Conservation (phyloP, 2,797 vertebrate genomes). For the Enteromius paludinosus region DNA sequence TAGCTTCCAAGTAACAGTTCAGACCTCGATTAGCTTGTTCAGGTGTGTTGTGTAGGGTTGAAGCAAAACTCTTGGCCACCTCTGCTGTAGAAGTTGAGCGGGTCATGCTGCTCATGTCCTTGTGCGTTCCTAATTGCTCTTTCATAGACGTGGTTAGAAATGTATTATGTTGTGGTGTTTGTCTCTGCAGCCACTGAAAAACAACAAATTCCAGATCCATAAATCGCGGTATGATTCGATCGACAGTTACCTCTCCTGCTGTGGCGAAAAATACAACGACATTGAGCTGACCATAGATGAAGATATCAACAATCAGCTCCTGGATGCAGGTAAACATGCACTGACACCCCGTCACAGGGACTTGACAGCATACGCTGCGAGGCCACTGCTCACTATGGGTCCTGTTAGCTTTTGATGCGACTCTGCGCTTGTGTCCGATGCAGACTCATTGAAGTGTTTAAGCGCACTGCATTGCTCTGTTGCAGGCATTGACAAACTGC, state of each 20-base stretch:
- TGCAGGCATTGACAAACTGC: conserved; percentile 93
- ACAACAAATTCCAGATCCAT: conserved; percentile 92
- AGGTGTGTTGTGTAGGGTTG: no score
- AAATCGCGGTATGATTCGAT: conserved; percentile 99
- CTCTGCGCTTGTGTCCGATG: neutral
- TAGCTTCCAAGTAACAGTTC: no score
- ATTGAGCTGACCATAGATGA: conserved; percentile 94
- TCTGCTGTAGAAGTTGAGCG: neutral
- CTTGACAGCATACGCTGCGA: neutral
- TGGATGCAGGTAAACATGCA: conserved; percentile 83
- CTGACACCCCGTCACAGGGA: neutral
- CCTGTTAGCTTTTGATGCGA: neutral
- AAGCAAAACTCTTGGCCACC: no score
- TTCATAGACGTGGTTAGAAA: neutral
- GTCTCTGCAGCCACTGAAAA: conserved; percentile 88
- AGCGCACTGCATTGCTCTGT: conserved; percentile 53
- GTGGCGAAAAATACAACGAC: conserved; percentile 97
- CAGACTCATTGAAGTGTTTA: neutral
- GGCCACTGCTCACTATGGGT: neutral
- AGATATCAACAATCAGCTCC: conserved; percentile 89
- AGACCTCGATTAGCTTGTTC: no score
- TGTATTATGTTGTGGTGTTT: neutral
- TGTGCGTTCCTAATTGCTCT: neutral
- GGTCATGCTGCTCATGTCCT: neutral
- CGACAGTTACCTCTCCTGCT: conserved; percentile 96